phyloP scores from a whole-genome alignment of 2,888 invertebrate genomes.

The Chelonus formosanus region DNA sequence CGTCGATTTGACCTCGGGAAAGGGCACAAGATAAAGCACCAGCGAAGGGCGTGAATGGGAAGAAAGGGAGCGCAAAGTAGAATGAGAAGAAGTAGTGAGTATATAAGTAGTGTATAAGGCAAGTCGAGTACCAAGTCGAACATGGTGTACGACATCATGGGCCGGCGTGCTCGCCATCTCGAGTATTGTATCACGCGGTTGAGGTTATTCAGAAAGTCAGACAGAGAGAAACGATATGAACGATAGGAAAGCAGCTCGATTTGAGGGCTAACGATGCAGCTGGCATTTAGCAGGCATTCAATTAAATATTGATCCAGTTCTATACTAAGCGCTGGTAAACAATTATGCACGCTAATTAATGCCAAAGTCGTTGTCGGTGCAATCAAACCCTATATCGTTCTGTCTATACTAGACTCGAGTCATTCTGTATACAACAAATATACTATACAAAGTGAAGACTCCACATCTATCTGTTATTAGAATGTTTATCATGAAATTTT shows the following conservation, averaged over 20 bases:
- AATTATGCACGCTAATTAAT: conserved; percentile 64
- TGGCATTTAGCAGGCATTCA: conserved; percentile 61
- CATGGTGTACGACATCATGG: conserved; percentile 38
- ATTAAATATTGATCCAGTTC: conserved; percentile 63
- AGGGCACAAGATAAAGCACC: conserved; percentile 25
- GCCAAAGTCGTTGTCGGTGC: conserved; percentile 55
- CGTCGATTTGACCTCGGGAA: conserved; percentile 22
- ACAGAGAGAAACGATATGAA: conserved; percentile 13
- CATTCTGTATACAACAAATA: not conserved
- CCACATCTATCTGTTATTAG: no score
- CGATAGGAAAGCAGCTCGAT: conserved; percentile 47
- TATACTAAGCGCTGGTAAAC: conserved; percentile 60
- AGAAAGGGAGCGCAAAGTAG: conserved; percentile 15
- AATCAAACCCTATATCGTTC: conserved; percentile 57
- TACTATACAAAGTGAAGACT: not conserved
- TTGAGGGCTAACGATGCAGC: conserved; percentile 52
- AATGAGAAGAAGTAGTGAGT: conserved; percentile 7
- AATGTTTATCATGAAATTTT: no score
- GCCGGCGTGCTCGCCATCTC: conserved; percentile 21
- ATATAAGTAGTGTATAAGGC: conserved; percentile 23
- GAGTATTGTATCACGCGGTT: conserved; percentile 25
- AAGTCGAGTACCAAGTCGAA: conserved; percentile 35
- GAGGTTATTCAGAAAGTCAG: conserved; percentile 17
- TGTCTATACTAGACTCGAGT: conserved; percentile 25
- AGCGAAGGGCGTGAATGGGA: conserved; percentile 16